Evolutionary conservation across 1,140 invertebrate genomes (phyloP).

Genomic region (Calliphora vicina): DNA sequence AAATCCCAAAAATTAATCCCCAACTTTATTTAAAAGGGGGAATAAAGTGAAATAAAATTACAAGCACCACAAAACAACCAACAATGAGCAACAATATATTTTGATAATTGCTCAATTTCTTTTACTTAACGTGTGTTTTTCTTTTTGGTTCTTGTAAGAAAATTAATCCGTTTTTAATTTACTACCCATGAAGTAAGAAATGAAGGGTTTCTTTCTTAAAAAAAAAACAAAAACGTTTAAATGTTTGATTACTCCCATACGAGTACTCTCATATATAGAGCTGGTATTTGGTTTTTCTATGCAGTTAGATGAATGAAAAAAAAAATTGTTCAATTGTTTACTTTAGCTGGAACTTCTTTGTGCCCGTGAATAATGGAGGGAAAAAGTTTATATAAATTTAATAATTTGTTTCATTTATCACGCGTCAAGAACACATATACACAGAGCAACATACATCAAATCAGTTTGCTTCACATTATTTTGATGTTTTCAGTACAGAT

Average conservation of each 20-base stretch:
- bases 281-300: too few relatives aligned
- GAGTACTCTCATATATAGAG: too few relatives aligned
- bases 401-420: conserved; percentile 33
- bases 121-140: neutral
- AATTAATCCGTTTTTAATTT: conserved; percentile 33
- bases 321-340: neutral
- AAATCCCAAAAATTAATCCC: neutral
- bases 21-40: neutral
- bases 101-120: conserved; percentile 33
- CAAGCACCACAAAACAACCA: conserved; percentile 19
- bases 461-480: neutral
- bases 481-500: too few relatives aligned
- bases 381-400: conserved; percentile 22
- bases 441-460: neutral
- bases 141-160: neutral
- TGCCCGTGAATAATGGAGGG: neutral
- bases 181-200: neutral
- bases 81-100: conserved; percentile 15
- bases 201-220: neutral
- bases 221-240: neutral
- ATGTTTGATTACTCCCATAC: neutral
- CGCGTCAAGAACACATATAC: conserved; percentile 17
- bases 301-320: neutral
- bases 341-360: neutral
- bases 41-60: neutral